Conservation (phyloP, 2,113 vertebrate species). For the Tupaia tana region DNA sequence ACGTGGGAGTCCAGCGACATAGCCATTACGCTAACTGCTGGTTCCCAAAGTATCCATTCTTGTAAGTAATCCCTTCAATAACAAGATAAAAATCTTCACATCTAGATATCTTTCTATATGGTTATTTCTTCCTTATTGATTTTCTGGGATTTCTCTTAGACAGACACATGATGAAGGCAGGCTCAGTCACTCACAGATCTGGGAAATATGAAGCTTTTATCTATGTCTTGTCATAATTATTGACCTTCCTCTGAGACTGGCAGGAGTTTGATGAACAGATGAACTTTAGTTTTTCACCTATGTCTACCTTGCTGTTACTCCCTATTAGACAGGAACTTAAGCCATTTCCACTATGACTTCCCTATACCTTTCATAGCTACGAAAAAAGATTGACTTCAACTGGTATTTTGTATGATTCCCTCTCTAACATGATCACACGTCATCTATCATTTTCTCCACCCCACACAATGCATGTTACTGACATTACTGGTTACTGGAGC, state of each 20-base stretch:
- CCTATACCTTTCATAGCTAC: constrained; percentile 60
- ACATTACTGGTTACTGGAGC: neutral
- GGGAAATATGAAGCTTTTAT: constrained; percentile 51
- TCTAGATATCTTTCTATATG: constrained; percentile 49
- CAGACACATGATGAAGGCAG: neutral
- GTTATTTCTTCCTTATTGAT: constrained; percentile 37
- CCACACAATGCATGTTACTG: constrained; percentile 4
- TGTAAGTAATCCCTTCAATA: constrained; percentile 68
- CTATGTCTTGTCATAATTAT: constrained; percentile 20
- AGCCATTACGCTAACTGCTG: too few relatives aligned
- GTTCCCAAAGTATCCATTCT: neutral
- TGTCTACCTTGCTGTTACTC: constrained; percentile 57
- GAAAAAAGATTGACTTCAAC: constrained; percentile 69
- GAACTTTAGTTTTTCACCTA: constrained; percentile 63
- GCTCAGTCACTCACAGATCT: constrained; percentile 12
- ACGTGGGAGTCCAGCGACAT: too few relatives aligned
- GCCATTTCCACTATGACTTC: constrained; percentile 42
- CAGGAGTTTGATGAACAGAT: constrained; percentile 56
- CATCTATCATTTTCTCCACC: constrained; percentile 44
- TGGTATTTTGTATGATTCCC: constrained; percentile 57
- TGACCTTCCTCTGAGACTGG: constrained; percentile 44
- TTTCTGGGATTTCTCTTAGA: constrained; percentile 44
- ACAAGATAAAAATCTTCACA: constrained; percentile 60
- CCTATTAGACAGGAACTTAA: constrained; percentile 22
- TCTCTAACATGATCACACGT: constrained; percentile 37